Percentiles rank a stretch among this genome's conserved stretches.
Evolutionary conservation across 2,888 invertebrate genomes (phyloP).

Genomic region (Troides helena): DNA sequence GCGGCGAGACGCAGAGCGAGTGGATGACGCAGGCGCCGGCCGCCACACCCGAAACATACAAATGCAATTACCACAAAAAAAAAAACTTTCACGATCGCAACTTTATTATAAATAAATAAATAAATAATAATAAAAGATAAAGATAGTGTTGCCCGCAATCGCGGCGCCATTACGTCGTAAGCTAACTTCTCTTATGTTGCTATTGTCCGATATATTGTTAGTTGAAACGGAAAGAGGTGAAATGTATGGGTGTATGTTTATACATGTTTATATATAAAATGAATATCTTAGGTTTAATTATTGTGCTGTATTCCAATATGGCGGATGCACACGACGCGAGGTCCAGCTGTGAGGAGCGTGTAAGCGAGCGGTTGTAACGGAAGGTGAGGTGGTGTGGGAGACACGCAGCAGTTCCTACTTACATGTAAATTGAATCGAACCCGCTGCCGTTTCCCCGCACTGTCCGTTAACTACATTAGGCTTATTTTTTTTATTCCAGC

Average conservation of each 20-base stretch:
- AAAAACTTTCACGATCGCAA: conserved; percentile 58
- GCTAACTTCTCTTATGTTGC: conserved; percentile 70
- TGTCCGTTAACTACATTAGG: conserved; percentile 43
- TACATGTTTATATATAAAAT: conserved; percentile 72
- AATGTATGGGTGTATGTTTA: conserved; percentile 74
- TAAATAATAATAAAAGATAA: conserved; percentile 35
- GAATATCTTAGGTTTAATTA: conserved; percentile 75
- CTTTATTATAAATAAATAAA: conserved; percentile 54
- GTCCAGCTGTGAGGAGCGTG: conserved; percentile 24
- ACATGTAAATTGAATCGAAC: conserved; percentile 13
- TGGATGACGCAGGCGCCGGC: conserved; percentile 50
- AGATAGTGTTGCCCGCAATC: conserved; percentile 37
- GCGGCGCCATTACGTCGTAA: conserved; percentile 43
- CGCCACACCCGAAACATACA: conserved; percentile 52
- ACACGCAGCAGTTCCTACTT: conserved; percentile 28
- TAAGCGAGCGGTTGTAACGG: conserved; percentile 1
- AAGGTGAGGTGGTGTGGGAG: conserved; percentile 18
- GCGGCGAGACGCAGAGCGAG: conserved; percentile 52
- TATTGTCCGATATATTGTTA: conserved; percentile 60
- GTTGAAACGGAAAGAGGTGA: conserved; percentile 53
- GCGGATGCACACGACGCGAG: conserved; percentile 40
- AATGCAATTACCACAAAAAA: conserved; percentile 67
- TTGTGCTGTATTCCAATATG: conserved; percentile 69
- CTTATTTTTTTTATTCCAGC: conserved; percentile 62
- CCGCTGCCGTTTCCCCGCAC: conserved; percentile 30